These are phyloP conservation scores for Panthera leo DNA, from an alignment of 2,113 vertebrate species.

Conservation along the genomic window DNA sequence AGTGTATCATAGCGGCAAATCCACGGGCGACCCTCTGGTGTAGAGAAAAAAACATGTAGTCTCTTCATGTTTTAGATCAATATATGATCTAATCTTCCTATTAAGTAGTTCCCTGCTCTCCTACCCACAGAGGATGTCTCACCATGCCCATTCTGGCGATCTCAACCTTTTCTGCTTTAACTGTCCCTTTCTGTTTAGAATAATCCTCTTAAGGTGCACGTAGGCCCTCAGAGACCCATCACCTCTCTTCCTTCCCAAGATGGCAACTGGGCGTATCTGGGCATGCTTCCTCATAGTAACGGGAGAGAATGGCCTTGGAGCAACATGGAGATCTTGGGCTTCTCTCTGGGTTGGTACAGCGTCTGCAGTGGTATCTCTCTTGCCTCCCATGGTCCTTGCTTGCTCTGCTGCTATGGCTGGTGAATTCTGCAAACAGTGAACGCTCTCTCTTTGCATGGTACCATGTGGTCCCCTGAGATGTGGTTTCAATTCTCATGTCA, in stretches of 20 bases:
- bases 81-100: background rate
- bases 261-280: background rate
- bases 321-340: background rate
- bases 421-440: background rate
- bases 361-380: rapidly evolving
- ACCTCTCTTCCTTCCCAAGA: background rate
- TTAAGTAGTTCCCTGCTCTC: background rate
- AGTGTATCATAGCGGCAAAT: rapidly evolving
- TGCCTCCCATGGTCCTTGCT: rapidly evolving
- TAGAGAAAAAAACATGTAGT: background rate
- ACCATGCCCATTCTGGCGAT: rapidly evolving
- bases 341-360: background rate
- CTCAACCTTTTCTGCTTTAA: background rate
- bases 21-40: rapidly evolving
- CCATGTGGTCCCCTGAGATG: background rate
- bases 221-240: background rate
- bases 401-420: no score
- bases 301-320: background rate
- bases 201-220: background rate
- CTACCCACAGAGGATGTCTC: no score
- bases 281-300: rapidly evolving
- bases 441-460: background rate
- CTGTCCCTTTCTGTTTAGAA: background rate
- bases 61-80: background rate
- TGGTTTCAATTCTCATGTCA: rapidly evolving